Percentiles rank a stretch among this genome's conserved stretches.
Conservation (phyloP, 2,113 vertebrate species). For the Himantopus leucocephalus region DNA sequence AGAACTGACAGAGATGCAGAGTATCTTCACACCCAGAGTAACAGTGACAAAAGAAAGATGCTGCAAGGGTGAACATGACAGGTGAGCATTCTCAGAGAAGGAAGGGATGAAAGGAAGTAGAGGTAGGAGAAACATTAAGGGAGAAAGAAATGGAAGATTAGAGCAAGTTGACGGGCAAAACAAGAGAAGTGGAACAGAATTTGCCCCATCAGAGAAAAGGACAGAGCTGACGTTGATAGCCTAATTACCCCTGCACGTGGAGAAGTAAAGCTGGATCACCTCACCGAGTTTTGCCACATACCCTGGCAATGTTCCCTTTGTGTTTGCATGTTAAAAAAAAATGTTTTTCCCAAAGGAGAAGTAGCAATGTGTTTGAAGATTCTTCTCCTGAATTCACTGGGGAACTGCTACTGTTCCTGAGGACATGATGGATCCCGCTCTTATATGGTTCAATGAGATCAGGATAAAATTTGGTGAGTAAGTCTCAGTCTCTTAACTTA, state of each 20-base stretch:
- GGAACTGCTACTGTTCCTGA: background rate
- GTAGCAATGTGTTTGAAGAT: background rate
- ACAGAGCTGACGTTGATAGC: background rate
- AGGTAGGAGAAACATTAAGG: background rate
- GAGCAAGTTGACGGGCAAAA: background rate
- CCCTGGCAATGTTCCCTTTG: background rate
- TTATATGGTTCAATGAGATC: background rate
- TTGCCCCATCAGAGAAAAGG: background rate
- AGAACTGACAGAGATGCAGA: background rate
- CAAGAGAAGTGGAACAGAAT: background rate
- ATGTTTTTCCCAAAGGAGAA: background rate
- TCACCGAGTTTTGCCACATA: background rate
- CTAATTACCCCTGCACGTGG: background rate
- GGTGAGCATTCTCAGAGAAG: background rate
- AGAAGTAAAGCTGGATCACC: background rate
- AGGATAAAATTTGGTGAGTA: background rate
- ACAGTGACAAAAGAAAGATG: background rate
- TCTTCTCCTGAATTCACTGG: background rate
- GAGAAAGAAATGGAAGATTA: background rate
- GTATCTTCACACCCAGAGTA: background rate
- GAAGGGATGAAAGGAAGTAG: background rate
- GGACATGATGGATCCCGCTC: background rate
- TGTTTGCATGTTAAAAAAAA: background rate
- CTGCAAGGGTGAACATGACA: background rate
- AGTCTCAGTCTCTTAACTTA: background rate